phyloP scores from a whole-genome alignment of 2,888 invertebrate species.

The Idaea aversata region DNA sequence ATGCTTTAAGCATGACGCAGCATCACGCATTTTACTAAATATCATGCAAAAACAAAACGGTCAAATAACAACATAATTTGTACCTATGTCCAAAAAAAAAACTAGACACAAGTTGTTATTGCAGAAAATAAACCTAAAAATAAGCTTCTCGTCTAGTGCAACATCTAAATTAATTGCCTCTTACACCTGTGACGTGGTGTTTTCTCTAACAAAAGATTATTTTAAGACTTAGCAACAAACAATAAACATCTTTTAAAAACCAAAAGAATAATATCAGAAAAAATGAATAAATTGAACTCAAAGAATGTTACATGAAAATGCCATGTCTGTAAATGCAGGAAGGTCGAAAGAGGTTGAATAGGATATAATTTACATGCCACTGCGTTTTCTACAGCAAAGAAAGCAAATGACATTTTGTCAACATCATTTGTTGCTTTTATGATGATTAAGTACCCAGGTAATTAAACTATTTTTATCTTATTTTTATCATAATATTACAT shows the following conservation, averaged over 20 bases:
- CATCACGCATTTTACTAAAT: no score
- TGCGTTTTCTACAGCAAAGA: background rate
- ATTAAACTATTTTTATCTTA: slow-evolving; percentile 4
- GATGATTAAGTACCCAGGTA: background rate
- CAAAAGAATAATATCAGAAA: no score
- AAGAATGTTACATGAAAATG: no score
- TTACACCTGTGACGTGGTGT: background rate
- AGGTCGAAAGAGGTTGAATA: background rate
- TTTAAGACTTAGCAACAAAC: background rate
- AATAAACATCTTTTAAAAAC: no score
- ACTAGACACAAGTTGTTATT: background rate
- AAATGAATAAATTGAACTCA: no score
- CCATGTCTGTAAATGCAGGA: no score
- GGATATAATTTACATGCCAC: background rate
- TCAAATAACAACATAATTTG: no score
- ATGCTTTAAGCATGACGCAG: no score
- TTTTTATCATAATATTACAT: slow-evolving; percentile 8
- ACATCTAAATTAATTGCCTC: background rate
- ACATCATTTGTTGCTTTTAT: background rate
- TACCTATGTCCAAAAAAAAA: no score
- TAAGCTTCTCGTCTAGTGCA: background rate
- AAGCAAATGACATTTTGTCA: slow-evolving; percentile 1
- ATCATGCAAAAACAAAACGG: no score
- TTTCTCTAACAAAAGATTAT: background rate
- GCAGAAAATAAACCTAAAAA: background rate